These are phyloP conservation scores for Drosophila grimshawi DNA, from an alignment of 1,140 invertebrate genomes.

Conservation along the genomic window DNA sequence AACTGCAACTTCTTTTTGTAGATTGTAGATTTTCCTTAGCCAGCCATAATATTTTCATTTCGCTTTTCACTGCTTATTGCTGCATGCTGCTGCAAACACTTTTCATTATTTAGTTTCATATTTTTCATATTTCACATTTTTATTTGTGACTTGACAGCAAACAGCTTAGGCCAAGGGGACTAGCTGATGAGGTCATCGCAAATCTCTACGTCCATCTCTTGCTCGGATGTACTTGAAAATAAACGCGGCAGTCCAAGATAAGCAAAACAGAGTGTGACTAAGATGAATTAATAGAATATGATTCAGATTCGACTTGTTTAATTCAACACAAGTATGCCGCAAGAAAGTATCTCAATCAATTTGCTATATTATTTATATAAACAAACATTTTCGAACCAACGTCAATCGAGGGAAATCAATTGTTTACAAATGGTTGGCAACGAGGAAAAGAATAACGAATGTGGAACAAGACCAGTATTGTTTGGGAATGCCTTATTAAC, in stretches of 20 bases:
- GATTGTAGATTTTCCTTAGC: constrained; percentile 50
- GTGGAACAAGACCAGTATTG: constrained; percentile 1
- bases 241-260: neutral
- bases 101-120: constrained; percentile 78
- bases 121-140: constrained; percentile 79
- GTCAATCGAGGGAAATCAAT: constrained; percentile 34
- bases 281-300: constrained; percentile 16
- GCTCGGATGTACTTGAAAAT: constrained; percentile 2
- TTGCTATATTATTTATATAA: constrained; percentile 27
- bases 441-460: neutral
- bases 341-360: constrained; percentile 24
- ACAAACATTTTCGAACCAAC: constrained; percentile 20
- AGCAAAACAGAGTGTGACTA: constrained; percentile 20
- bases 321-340: neutral
- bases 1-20: constrained; percentile 7
- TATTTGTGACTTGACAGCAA: constrained; percentile 32
- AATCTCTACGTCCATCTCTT: constrained; percentile 22
- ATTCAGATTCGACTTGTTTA: constrained; percentile 14
- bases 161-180: neutral
- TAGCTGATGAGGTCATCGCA: constrained; percentile 56
- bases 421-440: constrained; percentile 23
- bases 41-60: constrained; percentile 78
- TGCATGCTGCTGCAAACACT: constrained; percentile 57
- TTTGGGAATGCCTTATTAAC: neutral
- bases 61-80: constrained; percentile 27